Conservation (phyloP, 2,797 vertebrate species). For the Selene dorsalis region DNA sequence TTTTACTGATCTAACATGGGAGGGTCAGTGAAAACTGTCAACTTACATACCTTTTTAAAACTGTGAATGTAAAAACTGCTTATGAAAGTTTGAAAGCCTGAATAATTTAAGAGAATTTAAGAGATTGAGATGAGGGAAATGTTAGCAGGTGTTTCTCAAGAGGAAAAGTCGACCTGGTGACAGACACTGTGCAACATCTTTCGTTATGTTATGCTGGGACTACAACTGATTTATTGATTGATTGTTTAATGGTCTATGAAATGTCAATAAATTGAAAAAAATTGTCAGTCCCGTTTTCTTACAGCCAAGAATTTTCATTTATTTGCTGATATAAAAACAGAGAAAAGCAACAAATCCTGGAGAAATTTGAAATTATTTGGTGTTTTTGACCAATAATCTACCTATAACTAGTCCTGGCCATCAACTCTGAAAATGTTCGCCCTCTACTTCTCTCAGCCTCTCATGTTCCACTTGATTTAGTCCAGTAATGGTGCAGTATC, state of each 20-base stretch:
- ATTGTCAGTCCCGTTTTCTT: not conserved
- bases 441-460: not conserved
- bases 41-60: slow-evolving; percentile 4
- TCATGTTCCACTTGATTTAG: slow-evolving; percentile 17
- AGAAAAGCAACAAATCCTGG: not conserved
- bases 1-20: not conserved
- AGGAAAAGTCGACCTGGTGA: not conserved
- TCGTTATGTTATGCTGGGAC: not conserved
- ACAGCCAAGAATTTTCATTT: not conserved
- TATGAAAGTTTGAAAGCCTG: not conserved
- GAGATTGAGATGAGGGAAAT: slow-evolving; percentile 19
- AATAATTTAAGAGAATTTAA: too few relatives aligned
- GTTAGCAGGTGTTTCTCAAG: slow-evolving; percentile 10
- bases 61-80: slow-evolving; percentile 6
- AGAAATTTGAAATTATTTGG: too few relatives aligned
- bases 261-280: not conserved
- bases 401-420: not conserved
- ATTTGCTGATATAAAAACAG: not conserved
- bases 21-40: not conserved
- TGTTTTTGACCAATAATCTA: too few relatives aligned
- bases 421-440: not conserved
- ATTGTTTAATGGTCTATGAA: not conserved
- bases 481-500: slow-evolving; percentile 1
- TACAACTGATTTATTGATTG: not conserved
- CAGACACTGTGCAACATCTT: not conserved